Evolutionary conservation across 2,888 invertebrate species (phyloP).

Genomic region (Augiades crinisus): DNA sequence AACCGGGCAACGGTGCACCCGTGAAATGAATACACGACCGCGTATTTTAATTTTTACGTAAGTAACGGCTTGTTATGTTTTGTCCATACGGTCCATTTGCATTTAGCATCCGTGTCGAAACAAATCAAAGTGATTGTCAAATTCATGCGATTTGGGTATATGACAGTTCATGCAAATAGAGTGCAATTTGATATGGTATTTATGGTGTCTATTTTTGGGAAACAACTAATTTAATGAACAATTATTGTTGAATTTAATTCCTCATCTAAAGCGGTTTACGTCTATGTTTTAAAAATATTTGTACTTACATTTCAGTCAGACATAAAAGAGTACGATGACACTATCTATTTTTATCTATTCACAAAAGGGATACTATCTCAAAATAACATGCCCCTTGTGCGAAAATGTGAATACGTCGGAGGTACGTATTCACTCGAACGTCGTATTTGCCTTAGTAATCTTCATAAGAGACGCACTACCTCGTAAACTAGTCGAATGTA

Average conservation of each 20-base stretch:
- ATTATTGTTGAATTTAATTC: no score
- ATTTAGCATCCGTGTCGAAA: neutral
- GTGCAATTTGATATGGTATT: no score
- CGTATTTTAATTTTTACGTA: constrained; percentile 10
- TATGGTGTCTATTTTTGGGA: no score
- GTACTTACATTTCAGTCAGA: no score
- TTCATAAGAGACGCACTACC: constrained; percentile 6
- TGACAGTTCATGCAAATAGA: no score
- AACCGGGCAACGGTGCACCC: neutral
- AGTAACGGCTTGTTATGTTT: neutral
- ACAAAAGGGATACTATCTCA: no score
- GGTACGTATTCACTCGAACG: neutral
- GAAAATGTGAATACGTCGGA: neutral
- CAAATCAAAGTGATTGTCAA: neutral
- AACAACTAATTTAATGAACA: no score
- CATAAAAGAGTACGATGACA: no score
- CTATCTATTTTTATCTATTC: no score
- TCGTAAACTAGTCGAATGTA: constrained; percentile 6
- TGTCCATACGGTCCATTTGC: neutral
- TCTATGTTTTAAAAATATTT: no score
- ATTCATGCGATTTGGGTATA: neutral
- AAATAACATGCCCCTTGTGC: no score
- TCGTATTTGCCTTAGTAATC: constrained; percentile 4
- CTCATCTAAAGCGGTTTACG: no score
- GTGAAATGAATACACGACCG: constrained; percentile 10